Evolutionary conservation across 2,113 vertebrate genomes (phyloP).

Genomic region (Sapayoa aenigma): DNA sequence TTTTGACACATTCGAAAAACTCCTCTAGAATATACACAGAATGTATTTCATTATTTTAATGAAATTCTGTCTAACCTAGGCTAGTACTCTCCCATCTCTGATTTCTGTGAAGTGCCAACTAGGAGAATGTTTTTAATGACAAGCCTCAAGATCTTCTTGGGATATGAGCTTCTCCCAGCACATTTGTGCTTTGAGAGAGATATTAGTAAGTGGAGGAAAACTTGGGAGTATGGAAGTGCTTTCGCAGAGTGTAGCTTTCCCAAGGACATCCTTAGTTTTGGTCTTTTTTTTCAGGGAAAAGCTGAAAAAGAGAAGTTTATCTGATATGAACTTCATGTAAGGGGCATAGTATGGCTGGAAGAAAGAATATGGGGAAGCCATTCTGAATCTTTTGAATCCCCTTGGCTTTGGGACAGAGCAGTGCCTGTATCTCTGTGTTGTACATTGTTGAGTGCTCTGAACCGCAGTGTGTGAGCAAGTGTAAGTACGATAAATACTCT

Average conservation of each 20-base stretch:
- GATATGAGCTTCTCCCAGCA: neutral
- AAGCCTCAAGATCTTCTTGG: neutral
- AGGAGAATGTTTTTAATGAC: neutral
- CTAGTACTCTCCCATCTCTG: neutral
- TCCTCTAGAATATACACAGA: neutral
- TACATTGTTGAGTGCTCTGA: neutral
- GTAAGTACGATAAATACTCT: neutral
- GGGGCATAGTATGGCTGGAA: neutral
- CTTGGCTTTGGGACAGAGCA: neutral
- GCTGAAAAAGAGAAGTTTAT: neutral
- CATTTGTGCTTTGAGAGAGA: neutral
- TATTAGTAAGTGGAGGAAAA: neutral
- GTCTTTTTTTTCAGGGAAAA: neutral
- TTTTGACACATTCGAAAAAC: constrained; percentile 18
- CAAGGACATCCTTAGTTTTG: neutral
- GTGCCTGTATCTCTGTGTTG: neutral
- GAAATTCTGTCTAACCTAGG: constrained; percentile 5
- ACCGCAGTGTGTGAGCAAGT: neutral
- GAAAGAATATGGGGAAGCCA: neutral
- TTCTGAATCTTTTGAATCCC: neutral
- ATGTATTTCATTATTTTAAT: constrained; percentile 23
- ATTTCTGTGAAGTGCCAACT: neutral
- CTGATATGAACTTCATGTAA: neutral
- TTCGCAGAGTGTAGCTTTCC: neutral
- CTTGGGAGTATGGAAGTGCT: neutral